phyloP scores from a whole-genome alignment of 2,888 invertebrate genomes.

The Pristionchus arcanus region DNA sequence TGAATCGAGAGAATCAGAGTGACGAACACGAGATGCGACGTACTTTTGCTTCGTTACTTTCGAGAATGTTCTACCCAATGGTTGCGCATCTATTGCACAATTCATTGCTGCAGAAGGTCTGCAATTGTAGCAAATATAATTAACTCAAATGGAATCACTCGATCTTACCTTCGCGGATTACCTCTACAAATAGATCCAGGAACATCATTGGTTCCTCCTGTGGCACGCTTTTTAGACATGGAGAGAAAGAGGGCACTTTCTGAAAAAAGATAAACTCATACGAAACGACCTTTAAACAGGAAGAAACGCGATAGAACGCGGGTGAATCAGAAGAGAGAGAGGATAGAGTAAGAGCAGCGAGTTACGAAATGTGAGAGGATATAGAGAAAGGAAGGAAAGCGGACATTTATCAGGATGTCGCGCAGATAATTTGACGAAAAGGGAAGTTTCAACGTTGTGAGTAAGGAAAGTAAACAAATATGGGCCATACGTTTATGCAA shows the following conservation, averaged over 20 bases:
- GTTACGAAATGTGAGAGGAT: background rate
- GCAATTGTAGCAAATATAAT: background rate
- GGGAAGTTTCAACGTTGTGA: background rate
- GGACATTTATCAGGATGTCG: background rate
- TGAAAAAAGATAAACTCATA: background rate
- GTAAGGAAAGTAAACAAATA: background rate
- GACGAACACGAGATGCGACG: background rate
- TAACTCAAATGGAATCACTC: background rate
- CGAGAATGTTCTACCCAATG: background rate
- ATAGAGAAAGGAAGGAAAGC: background rate
- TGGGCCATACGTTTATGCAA: background rate
- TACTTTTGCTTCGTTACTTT: background rate
- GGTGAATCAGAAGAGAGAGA: background rate
- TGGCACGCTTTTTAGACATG: background rate
- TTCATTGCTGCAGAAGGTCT: constrained; percentile 5
- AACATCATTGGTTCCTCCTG: background rate
- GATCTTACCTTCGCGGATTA: background rate
- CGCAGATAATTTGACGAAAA: background rate
- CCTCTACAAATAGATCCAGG: constrained; percentile 1
- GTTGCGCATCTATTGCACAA: background rate
- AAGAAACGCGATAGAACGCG: background rate
- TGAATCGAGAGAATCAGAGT: constrained; percentile 22
- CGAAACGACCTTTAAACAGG: background rate
- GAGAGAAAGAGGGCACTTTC: background rate
- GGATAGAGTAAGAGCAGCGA: background rate